Evolutionary conservation across 2,888 invertebrate genomes (phyloP).

Genomic region (Cephus pygmeus): DNA sequence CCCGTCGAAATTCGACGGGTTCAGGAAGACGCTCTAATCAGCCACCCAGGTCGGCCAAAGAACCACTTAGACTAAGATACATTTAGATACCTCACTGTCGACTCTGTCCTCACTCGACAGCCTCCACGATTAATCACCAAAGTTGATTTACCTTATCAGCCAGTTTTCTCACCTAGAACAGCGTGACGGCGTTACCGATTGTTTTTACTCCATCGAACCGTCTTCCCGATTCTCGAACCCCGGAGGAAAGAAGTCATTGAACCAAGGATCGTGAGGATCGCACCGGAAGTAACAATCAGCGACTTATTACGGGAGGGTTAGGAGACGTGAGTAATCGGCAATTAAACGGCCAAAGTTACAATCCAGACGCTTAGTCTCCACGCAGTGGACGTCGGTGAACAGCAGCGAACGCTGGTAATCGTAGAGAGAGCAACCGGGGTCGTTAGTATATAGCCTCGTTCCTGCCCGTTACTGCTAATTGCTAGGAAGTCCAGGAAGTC

Average conservation of each 20-base stretch:
- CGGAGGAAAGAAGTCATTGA: background rate
- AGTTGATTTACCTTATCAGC: background rate
- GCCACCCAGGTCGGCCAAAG: background rate
- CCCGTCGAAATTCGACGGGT: background rate
- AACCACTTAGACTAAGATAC: background rate
- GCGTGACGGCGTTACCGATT: background rate
- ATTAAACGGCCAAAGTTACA: slow-evolving; percentile 18
- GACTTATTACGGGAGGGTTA: background rate
- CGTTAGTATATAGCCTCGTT: background rate
- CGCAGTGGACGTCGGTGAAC: background rate
- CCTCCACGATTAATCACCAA: background rate
- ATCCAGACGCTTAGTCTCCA: slow-evolving; percentile 13
- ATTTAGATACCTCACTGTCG: background rate
- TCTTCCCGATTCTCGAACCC: background rate
- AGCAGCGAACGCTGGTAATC: background rate
- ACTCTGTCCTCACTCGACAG: background rate
- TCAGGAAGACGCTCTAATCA: background rate
- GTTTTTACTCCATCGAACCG: background rate
- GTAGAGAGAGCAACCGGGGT: background rate
- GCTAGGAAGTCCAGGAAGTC: slow-evolving; percentile 9
- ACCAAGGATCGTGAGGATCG: slow-evolving; percentile 12
- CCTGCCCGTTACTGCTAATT: slow-evolving; percentile 18
- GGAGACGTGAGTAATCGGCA: slow-evolving; percentile 14
- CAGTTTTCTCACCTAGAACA: background rate
- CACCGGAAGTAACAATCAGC: slow-evolving; percentile 12